A percentile compares a stretch with the other conserved stretches of the same genome.
phyloP scores from a whole-genome alignment of 2,888 invertebrate species.

The Heliconius erato region DNA sequence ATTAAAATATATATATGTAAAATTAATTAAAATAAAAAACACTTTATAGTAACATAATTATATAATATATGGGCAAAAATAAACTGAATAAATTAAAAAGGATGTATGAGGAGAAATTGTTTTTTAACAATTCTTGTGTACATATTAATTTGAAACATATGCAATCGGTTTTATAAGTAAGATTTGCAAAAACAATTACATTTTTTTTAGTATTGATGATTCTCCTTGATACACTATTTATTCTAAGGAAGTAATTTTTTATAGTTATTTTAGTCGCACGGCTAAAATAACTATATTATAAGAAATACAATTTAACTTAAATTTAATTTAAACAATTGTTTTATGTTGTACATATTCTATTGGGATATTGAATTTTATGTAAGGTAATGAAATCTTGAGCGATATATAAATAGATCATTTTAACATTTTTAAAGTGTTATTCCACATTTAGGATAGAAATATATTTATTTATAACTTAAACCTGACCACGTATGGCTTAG shows the following conservation, averaged over 20 bases:
- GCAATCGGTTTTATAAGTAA: no score
- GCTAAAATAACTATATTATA: not conserved
- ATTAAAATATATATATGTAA: no score
- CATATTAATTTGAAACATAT: not conserved
- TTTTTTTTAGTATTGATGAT: not conserved
- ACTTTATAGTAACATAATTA: no score
- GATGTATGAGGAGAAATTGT: not conserved
- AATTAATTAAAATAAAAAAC: no score
- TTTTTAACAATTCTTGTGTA: not conserved
- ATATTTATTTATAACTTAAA: no score
- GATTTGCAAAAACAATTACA: not conserved
- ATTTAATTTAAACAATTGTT: not conserved
- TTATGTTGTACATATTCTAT: not conserved
- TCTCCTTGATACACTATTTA: slow-evolving; percentile 1
- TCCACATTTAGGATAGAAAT: no score
- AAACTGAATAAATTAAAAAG: not conserved
- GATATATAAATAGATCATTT: not conserved
- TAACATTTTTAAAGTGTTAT: no score
- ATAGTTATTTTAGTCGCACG: not conserved
- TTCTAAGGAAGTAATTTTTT: not conserved
- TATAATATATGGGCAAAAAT: no score
- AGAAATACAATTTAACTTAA: not conserved
- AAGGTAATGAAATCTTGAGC: not conserved
- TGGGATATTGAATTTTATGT: slow-evolving; percentile 15
- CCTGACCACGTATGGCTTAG: no score